Base-by-base conservation (phyloP, 2,797 vertebrate species). In the Trachurus trachurus region DNA sequence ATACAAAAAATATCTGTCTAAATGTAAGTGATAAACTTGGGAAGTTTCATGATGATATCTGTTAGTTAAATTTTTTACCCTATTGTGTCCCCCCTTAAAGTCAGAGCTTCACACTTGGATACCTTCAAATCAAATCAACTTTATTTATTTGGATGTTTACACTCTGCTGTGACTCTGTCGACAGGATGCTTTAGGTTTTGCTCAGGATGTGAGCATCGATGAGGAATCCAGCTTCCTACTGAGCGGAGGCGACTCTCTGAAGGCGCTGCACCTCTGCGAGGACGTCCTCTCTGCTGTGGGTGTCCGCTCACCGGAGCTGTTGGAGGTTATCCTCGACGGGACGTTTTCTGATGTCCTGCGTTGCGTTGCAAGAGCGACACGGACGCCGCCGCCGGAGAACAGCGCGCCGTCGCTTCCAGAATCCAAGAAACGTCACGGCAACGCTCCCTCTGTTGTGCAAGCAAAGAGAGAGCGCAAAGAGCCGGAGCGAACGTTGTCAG, bases 171-270 rank as follows among this genome's bases (percentile, higher is more conserved):
- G 3, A 26, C 45, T 39, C 34, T 13, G 0, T 53, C 57, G 11
- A 60, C 89, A 99, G 98, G 95, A 93, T 63, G 45, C 93, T 66
- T 92, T 99, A 0, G 91, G 93, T 84, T 91, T 97, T 13, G 74
- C 91, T 6, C 91, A 78, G 84, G 95, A 96, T 47, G 74, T 80
- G 0, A 8, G 59, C 3, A 39, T 97, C 58, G 78, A 94, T 2
- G 89, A 94, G 57, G 93, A 96, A 12, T 95, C 96, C 0, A 76
- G 93, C 40, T 99, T 99, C 92, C 87, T 98, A 66, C 90, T 93
- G 63, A 96, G 96, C 29, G 98, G 98, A 52, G 98, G 98, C 59
- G 97, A 99, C 83, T 99, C 98, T 73, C 89, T 99, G 47, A 97
- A 96, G 88, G 96, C 96, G 0, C 54, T 98, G 19, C 90, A 65